phyloP scores from a whole-genome alignment of 2,888 invertebrate genomes.

The Tachystola acroxantha region DNA sequence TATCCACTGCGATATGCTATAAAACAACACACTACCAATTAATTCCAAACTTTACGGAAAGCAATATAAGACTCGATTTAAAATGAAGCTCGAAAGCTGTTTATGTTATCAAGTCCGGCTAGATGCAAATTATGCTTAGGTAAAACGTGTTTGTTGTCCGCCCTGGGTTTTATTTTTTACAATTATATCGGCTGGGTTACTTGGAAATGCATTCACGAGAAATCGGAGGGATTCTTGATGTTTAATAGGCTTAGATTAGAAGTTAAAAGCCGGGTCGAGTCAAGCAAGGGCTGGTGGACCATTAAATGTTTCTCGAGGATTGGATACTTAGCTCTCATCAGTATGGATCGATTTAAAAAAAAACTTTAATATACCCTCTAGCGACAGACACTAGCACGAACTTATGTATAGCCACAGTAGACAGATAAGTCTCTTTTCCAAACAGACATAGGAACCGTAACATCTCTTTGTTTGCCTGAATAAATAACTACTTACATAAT shows the following conservation, averaged over 20 bases:
- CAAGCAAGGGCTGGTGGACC: constrained; percentile 34
- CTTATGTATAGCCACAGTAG: no score
- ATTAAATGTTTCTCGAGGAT: constrained; percentile 54
- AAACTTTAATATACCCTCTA: no score
- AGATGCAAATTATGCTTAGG: constrained; percentile 75
- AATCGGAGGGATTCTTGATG: constrained; percentile 66
- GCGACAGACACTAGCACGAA: no score
- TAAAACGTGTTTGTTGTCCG: constrained; percentile 74
- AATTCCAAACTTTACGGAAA: constrained; percentile 18
- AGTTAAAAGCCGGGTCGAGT: constrained; percentile 63
- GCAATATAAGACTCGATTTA: constrained; percentile 13
- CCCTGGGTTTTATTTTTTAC: constrained; percentile 73
- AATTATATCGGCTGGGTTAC: constrained; percentile 73
- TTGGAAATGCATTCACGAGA: constrained; percentile 75
- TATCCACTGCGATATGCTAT: constrained; percentile 24
- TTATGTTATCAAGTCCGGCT: constrained; percentile 17
- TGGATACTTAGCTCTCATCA: constrained; percentile 21
- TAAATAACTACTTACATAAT: no score
- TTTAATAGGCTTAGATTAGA: constrained; percentile 77
- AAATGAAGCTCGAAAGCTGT: not conserved
- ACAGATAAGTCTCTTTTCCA: no score
- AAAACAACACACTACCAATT: constrained; percentile 19
- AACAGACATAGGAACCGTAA: no score
- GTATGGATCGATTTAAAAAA: constrained; percentile 31
- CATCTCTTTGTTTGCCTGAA: no score